Base-by-base conservation (phyloP, 2,797 vertebrate species). In the Sebastes kiyomatsui region DNA sequence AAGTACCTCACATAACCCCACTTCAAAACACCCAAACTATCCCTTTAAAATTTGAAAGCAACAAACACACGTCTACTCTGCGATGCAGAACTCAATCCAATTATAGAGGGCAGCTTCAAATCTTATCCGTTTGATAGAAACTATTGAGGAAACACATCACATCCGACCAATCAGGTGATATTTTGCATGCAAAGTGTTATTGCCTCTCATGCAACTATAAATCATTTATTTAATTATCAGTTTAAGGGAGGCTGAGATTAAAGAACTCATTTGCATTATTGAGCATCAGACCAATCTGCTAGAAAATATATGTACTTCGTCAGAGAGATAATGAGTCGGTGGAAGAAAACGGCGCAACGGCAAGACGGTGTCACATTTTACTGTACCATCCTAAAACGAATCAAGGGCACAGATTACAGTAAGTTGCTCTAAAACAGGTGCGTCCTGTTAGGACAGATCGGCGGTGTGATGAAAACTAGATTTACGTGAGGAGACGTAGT, bases 211-310 rank as follows among this genome's bases (percentile, higher is more conserved):
- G 30, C 49, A 65, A 70, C 75, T 60, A 88, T 89, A 87, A 90
- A 90, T 91, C 82, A 82, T 79, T 74, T 42, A 81, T 92, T 87
- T 90, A 91, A 90, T 91, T 87, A 84, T 86, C 62, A 84, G 84
- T 92, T 92, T 80, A 89, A 86, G 25, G 65, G 72, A 73, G 52
- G 69, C 75, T 83, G 68, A 73, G 84, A 91, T 90, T 87, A 86
- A 88, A 85, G 42, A 88, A 88, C 87, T 85, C 32, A 88, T 92
- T 90, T 92, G 81, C 91, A 93, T 92, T 93, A 91, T 91, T 89
- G 86, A 94, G 83, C 81, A 90, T 85, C 79, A 79, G 69, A 80
- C 69, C 54, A 72, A 83, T 87, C 83, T 70, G 56, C 83, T 54
- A 60, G 84, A 83, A 84, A 90, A 90, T 88, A 85, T 88, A 88